Evolutionary conservation across 2,797 vertebrate genomes (phyloP).

Genomic region (Spinus pinus): DNA sequence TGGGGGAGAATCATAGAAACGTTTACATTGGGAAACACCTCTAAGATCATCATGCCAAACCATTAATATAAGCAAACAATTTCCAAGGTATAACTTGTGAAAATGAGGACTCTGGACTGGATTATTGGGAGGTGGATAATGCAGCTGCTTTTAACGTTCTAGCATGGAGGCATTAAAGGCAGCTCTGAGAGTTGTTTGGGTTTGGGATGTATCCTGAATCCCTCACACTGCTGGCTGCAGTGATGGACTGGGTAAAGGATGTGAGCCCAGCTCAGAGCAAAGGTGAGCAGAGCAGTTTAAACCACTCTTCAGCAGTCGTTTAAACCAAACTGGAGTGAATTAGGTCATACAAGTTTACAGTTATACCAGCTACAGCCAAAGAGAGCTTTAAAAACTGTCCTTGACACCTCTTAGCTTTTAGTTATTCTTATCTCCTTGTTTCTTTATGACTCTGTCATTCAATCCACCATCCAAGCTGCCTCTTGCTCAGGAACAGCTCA

Average conservation of each 20-base stretch:
- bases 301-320: background rate
- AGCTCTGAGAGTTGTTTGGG: background rate
- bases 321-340: background rate
- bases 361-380: background rate
- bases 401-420: constrained; percentile 24
- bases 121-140: background rate
- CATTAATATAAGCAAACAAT: background rate
- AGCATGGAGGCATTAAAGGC: background rate
- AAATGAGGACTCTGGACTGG: background rate
- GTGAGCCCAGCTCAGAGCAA: background rate
- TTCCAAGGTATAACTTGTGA: background rate
- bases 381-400: constrained; percentile 9
- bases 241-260: background rate
- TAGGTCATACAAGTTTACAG: background rate
- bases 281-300: background rate
- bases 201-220: background rate
- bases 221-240: background rate
- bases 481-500: background rate
- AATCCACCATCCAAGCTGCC: background rate
- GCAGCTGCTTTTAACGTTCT: background rate
- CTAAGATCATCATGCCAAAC: background rate
- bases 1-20: background rate
- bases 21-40: background rate
- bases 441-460: constrained; percentile 27
- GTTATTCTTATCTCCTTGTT: background rate